Evolutionary conservation across 1,140 invertebrate species (phyloP).

Genomic region (Drosophila persimilis): DNA sequence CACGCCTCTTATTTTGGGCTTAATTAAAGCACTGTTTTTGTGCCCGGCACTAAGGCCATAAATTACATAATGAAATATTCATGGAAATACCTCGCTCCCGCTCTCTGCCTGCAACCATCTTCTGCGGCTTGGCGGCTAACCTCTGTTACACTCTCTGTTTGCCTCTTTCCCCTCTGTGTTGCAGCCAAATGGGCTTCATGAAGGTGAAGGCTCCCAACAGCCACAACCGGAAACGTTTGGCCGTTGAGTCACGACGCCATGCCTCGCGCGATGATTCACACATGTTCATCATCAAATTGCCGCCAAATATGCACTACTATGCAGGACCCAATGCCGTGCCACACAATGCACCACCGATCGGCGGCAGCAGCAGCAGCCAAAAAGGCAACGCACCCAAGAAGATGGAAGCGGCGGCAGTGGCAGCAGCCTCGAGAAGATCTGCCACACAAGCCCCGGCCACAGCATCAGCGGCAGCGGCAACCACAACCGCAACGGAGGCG

Average conservation of each 20-base stretch:
- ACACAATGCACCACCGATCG: neutral
- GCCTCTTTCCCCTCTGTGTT: constrained; percentile 10
- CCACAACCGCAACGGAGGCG: constrained; percentile 54
- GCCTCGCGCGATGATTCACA: constrained; percentile 89
- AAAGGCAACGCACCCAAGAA: constrained; percentile 29
- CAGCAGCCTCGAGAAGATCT: constrained; percentile 12
- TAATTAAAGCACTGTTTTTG: constrained; percentile 68
- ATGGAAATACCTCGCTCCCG: constrained; percentile 47
- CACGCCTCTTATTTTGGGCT: constrained; percentile 61
- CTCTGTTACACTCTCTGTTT: too few species aligned
- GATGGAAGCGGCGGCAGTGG: constrained; percentile 18
- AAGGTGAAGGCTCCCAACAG: constrained; percentile 85
- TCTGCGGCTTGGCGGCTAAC: too few species aligned
- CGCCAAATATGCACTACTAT: constrained; percentile 91
- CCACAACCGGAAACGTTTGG: constrained; percentile 88
- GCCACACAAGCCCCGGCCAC: constrained; percentile 22
- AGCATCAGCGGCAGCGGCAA: constrained; percentile 6
- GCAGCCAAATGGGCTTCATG: constrained; percentile 84
- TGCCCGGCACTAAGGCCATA: constrained; percentile 48
- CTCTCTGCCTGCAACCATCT: too few species aligned
- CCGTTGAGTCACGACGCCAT: constrained; percentile 88
- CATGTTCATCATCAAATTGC: constrained; percentile 92
- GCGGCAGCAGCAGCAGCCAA: constrained; percentile 22
- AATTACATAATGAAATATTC: constrained; percentile 75
- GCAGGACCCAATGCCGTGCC: constrained; percentile 84